A percentile compares a stretch with the other conserved stretches of the same genome.
Evolutionary conservation across 2,888 invertebrate genomes (phyloP).

Genomic region (Ypsolopha sequella): DNA sequence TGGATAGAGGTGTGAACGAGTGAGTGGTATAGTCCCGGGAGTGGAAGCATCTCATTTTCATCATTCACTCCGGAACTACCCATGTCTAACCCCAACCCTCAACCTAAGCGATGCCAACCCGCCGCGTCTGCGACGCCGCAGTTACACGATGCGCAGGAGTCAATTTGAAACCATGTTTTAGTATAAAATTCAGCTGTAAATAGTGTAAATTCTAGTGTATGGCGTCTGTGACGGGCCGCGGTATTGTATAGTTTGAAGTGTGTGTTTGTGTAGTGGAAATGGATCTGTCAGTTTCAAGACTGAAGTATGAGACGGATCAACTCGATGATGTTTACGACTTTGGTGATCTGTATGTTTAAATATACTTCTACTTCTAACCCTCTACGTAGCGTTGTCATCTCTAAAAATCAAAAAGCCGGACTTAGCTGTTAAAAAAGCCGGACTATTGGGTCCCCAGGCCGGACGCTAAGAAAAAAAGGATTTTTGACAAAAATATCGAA

Average conservation of each 20-base stretch:
- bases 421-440: too few species aligned
- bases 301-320: slow-evolving; percentile 43
- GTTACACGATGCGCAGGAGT: neutral
- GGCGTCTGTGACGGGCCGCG: slow-evolving; percentile 2
- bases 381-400: too few species aligned
- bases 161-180: neutral
- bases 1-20: too few species aligned
- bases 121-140: slow-evolving; percentile 39
- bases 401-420: too few species aligned
- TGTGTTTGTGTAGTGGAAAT: slow-evolving; percentile 23
- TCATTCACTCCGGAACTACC: too few species aligned
- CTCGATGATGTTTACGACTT: slow-evolving; percentile 36
- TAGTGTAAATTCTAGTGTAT: slow-evolving; percentile 20
- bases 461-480: too few species aligned
- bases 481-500: too few species aligned
- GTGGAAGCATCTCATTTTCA: too few species aligned
- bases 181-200: neutral
- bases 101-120: slow-evolving; percentile 11
- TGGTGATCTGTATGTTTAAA: slow-evolving; percentile 19
- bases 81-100: slow-evolving; percentile 31
- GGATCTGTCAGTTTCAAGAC: slow-evolving; percentile 52
- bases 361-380: too few species aligned
- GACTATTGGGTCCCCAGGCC: too few species aligned
- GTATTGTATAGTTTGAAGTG: slow-evolving; percentile 14
- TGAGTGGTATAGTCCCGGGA: too few species aligned